Evolutionary conservation across 2,113 vertebrate species (phyloP).

Genomic region (Passer domesticus): DNA sequence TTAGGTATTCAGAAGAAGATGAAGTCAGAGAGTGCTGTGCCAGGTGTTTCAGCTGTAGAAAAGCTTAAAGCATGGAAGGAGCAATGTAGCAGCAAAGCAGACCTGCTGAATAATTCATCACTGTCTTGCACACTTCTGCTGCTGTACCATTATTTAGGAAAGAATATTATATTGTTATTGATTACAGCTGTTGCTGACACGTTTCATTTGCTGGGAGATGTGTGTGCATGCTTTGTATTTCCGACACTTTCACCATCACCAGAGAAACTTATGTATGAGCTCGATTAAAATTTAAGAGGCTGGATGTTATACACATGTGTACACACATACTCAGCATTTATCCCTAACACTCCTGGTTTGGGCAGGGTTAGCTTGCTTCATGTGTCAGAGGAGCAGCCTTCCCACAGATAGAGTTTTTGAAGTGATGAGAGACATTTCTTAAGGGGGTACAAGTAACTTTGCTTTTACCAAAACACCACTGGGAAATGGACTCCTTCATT

Average conservation of each 20-base stretch:
- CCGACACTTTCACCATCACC: constrained; percentile 13
- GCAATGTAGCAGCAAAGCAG: constrained; percentile 51
- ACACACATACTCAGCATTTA: not conserved
- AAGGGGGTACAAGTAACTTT: not conserved
- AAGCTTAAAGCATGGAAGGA: constrained; percentile 56
- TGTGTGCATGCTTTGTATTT: constrained; percentile 60
- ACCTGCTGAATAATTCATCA: constrained; percentile 77
- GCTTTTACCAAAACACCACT: not conserved
- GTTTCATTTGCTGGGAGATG: constrained; percentile 76
- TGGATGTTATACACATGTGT: not conserved
- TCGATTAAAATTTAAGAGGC: constrained; percentile 52
- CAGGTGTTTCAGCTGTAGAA: constrained; percentile 65
- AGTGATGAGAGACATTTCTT: not conserved
- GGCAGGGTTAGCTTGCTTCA: not conserved
- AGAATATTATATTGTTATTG: constrained; percentile 79
- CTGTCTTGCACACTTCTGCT: constrained; percentile 59
- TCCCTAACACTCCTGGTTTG: not conserved
- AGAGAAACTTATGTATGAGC: constrained; percentile 34
- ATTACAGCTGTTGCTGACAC: constrained; percentile 75
- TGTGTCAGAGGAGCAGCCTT: not conserved
- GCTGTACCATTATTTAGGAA: constrained; percentile 75
- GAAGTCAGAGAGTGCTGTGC: constrained; percentile 48
- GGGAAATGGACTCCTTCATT: not conserved
- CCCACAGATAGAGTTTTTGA: not conserved
- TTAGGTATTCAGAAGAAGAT: constrained; percentile 45